Evolutionary conservation across 2,797 vertebrate species (phyloP).

Genomic region (Pseudocheirus occidentalis): DNA sequence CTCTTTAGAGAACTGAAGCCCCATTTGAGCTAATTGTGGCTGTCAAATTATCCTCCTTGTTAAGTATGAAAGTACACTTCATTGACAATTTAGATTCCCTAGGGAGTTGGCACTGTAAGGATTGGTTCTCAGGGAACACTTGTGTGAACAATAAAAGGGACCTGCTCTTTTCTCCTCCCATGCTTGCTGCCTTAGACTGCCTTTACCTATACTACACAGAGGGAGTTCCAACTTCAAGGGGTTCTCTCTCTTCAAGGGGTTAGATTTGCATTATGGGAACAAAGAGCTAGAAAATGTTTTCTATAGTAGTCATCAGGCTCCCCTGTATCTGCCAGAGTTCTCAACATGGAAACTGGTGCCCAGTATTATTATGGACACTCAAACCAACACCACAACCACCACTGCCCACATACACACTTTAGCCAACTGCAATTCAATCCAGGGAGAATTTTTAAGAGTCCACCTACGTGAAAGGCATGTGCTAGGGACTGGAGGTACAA

Average conservation of each 20-base stretch:
- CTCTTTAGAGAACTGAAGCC: conserved; percentile 58
- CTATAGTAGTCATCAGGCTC: neutral
- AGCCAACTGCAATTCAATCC: neutral
- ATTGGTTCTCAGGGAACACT: conserved; percentile 51
- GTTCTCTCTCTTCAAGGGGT: neutral
- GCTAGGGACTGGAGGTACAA: neutral
- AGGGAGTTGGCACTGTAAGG: conserved; percentile 46
- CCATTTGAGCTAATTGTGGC: conserved; percentile 51
- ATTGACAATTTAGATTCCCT: conserved; percentile 40
- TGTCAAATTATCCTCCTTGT: conserved; percentile 59
- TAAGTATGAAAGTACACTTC: conserved; percentile 58
- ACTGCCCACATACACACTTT: neutral
- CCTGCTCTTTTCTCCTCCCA: neutral
- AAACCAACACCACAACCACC: neutral
- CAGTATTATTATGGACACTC: neutral
- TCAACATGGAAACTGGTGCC: neutral
- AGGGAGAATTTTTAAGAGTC: neutral
- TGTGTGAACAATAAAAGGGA: conserved; percentile 30
- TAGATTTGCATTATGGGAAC: neutral
- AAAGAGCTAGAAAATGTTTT: neutral
- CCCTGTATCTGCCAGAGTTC: neutral
- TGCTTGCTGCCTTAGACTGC: neutral
- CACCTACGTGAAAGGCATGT: neutral
- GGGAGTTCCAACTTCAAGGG: neutral
- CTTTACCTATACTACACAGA: neutral